These are phyloP conservation scores for Schizopygopsis malacanthus DNA, from an alignment of 2,797 vertebrate genomes.

Conservation along the genomic window DNA sequence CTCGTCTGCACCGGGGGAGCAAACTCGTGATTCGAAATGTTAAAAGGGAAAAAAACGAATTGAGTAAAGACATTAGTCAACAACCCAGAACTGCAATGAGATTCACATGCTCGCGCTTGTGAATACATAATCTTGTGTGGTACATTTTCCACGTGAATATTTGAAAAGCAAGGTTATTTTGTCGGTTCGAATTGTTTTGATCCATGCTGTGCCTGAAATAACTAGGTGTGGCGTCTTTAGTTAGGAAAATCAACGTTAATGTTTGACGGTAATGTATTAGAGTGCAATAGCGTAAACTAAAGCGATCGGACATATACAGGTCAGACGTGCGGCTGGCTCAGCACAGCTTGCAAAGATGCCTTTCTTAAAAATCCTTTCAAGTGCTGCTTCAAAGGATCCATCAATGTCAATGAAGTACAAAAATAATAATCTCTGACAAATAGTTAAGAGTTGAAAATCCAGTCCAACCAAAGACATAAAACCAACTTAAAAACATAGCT, in stretches of 20 bases:
- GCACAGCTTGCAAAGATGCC: conserved; percentile 27
- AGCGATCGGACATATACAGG: conserved; percentile 50
- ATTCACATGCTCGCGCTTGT: not conserved
- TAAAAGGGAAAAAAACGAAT: conserved; percentile 29
- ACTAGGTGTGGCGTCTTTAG: not conserved
- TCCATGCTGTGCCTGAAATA: not conserved
- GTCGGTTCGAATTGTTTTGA: not conserved
- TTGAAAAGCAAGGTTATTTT: not conserved
- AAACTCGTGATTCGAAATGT: not conserved
- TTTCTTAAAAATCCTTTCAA: conserved; percentile 36
- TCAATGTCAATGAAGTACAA: conserved; percentile 23
- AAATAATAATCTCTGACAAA: not conserved
- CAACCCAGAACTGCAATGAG: not conserved
- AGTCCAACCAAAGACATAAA: not conserved
- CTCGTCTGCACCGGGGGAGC: not conserved
- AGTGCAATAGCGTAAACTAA: conserved; percentile 36
- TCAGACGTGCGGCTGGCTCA: conserved; percentile 46
- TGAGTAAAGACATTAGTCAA: conserved; percentile 33
- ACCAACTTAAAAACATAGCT: not conserved
- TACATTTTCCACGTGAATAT: not conserved
- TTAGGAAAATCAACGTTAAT: not conserved
- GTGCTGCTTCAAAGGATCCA: conserved; percentile 32
- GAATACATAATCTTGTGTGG: conserved; percentile 17
- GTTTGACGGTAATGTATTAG: conserved; percentile 18
- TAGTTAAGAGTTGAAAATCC: not conserved